Base-by-base conservation (phyloP, 2,113 vertebrate genomes). In the Periophthalmodon schlosseri region DNA sequence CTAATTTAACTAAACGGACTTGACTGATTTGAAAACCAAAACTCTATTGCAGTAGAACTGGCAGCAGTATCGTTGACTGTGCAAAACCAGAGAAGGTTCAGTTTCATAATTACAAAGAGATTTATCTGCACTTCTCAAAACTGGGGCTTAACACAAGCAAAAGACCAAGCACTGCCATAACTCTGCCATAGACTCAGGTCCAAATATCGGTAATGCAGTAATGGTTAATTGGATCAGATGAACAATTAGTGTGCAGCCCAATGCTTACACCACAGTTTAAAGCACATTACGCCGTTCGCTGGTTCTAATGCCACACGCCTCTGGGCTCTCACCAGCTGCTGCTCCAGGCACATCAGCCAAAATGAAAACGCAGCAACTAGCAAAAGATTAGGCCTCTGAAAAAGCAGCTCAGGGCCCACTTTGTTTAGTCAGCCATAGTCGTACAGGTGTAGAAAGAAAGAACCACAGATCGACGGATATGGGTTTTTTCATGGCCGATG, bases 271-370 rank as follows among this genome's bases (percentile, higher is more conserved):
- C 60, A 77, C 73, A 34, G 15, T 77, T 63, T 76, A 9, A 28
- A 28, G 57, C 13, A 23, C 13, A 60, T 60, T 70, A 79, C 20
- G 52, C 64, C 23, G 23, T 82, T 80, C 66, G 73, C 72, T 44
- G 54, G 50, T 21, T 57, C 80, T 76, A 57, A 72, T 83, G 83
- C 72, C 65, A 79, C 80, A 79, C 75, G 73, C 65, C 68, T 24
- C 67, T 77, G 79, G 73, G 64, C 68, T 21, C n/a, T n/a, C n/a
- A 18, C 6, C 0, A 24, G 64, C 68, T 28, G 14, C 9, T 1
- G 33, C 23, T 69, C 68, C 68, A 67, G 47, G 60, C 56, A 50
- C 81, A 84, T 77, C 81, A 87, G 75, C 33, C 9, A 56, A 34
- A 75, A 74, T 74, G 54, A 34, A 57, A 66, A 66, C 4, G 2